phyloP scores from a whole-genome alignment of 2,113 vertebrate genomes.

The Rattus norvegicus region GRCr8 NC_086023.1:54350501-54351000 shows the following conservation, averaged over 20 bases:
- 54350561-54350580: background rate
- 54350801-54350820: background rate
- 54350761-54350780: background rate
- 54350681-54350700: background rate
- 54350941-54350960: background rate
- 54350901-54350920: background rate
- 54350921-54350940: background rate
- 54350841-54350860: background rate
- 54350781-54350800: background rate
- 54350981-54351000: background rate
- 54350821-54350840: background rate
- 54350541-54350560: no score
- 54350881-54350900: background rate
- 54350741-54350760: no score
- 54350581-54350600: background rate
- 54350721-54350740: background rate
- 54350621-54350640: background rate
- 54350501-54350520: background rate
- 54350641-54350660: background rate
- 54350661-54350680: background rate
- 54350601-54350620: background rate
- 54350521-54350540: background rate
- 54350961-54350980: background rate
- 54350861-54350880: background rate
- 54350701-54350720: background rate